Conservation (phyloP, 1,140 invertebrate species). For the Mesaphorura yosii region DNA sequence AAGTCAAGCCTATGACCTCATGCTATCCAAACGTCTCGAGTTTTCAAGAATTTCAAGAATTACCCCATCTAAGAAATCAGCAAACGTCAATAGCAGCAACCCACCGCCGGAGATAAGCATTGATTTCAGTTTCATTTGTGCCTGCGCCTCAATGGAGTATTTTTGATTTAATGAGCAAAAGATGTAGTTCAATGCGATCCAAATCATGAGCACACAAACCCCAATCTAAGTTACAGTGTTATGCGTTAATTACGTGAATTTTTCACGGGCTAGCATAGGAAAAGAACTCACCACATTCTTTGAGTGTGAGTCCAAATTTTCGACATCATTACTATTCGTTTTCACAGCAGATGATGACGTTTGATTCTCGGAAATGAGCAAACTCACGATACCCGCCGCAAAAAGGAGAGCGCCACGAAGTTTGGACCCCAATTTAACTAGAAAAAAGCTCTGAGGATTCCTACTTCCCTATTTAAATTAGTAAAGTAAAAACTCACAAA, state of each 20-base stretch:
- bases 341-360: not conserved
- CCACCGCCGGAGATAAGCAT: too few species aligned
- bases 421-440: conserved; percentile 22
- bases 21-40: not conserved
- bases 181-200: too few species aligned
- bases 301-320: not conserved
- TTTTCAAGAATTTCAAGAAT: too few species aligned
- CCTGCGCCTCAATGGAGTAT: too few species aligned
- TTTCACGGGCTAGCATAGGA: too few species aligned
- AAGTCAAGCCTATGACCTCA: not conserved
- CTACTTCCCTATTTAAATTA: not conserved
- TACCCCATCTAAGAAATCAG: too few species aligned
- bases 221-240: too few species aligned
- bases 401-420: conserved; percentile 24
- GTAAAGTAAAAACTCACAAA: conserved; percentile 12
- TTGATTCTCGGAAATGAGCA: conserved; percentile 21
- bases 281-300: conserved; percentile 5
- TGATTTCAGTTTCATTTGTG: too few species aligned
- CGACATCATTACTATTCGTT: not conserved
- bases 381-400: conserved; percentile 11
- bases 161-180: too few species aligned
- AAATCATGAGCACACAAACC: too few species aligned
- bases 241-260: too few species aligned
- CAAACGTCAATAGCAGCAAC: too few species aligned
- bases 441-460: conserved; percentile 2